Conservation (phyloP, 2,888 invertebrate species). For the Temnothorax ravouxi region DNA sequence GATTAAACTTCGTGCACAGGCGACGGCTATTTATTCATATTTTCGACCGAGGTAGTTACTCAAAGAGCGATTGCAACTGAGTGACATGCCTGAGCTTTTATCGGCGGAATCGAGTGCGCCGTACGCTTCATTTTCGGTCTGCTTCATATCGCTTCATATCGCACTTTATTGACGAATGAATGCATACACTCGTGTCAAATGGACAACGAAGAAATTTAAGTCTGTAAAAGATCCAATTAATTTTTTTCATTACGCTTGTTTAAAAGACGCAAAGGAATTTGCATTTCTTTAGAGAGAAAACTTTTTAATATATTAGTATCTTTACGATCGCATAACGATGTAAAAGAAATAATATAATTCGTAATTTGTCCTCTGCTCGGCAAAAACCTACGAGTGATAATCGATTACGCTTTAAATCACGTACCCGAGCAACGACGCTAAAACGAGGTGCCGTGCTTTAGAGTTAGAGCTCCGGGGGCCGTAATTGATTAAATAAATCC, state of each 20-base stretch:
- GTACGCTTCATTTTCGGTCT: constrained; percentile 11
- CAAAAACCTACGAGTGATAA: constrained; percentile 19
- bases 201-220: neutral
- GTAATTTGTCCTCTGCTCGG: neutral
- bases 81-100: constrained; percentile 34
- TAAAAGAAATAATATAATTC: neutral
- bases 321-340: neutral
- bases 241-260: neutral
- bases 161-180: neutral
- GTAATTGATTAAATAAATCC: constrained; percentile 57
- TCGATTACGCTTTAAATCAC: constrained; percentile 47
- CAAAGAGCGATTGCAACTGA: constrained; percentile 36
- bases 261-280: neutral
- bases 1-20: constrained; percentile 37
- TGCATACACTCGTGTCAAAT: neutral
- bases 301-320: neutral
- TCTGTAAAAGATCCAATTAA: neutral
- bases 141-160: neutral
- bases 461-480: constrained; percentile 23
- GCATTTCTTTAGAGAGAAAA: neutral
- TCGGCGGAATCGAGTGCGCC: constrained; percentile 11
- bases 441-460: constrained; percentile 24
- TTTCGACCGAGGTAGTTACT: constrained; percentile 32
- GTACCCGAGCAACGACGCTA: constrained; percentile 24
- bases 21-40: constrained; percentile 48